phyloP scores from a whole-genome alignment of 2,888 invertebrate genomes.

The Micropterix aruncella region DNA sequence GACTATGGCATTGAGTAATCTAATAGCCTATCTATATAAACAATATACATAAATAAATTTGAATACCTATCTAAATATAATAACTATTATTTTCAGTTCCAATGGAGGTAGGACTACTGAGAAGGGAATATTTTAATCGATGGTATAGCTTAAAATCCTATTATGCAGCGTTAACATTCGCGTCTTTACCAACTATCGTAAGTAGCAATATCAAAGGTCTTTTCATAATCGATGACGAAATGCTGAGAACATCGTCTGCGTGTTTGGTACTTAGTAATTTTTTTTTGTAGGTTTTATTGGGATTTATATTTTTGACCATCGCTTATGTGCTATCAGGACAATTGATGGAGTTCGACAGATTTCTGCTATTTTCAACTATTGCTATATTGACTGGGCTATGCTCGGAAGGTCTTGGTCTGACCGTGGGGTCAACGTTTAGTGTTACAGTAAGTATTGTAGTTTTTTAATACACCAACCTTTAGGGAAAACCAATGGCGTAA shows the following conservation, averaged over 20 bases:
- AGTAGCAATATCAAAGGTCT: conserved; percentile 19
- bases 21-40: no score
- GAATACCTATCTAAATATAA: no score
- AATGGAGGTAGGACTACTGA: conserved; percentile 39
- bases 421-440: conserved; percentile 47
- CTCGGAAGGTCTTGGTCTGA: conserved; percentile 60
- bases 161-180: conserved; percentile 39
- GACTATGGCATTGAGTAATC: no score
- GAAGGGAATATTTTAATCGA: conserved; percentile 49
- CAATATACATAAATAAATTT: no score
- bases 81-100: conserved; percentile 43
- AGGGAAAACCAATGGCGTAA: no score
- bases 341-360: conserved; percentile 48
- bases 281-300: conserved; percentile 28
- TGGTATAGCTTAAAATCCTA: conserved; percentile 53
- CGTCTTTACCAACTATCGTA: conserved; percentile 42
- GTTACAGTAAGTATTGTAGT: conserved; percentile 32
- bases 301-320: conserved; percentile 31
- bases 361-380: conserved; percentile 39
- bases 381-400: conserved; percentile 46
- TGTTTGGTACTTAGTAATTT: background rate
- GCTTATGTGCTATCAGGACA: conserved; percentile 49
- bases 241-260: background rate
- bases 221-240: no score
- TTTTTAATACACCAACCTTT: no score